phyloP scores from a whole-genome alignment of 2,113 vertebrate species.

The Neoarius graeffei region DNA sequence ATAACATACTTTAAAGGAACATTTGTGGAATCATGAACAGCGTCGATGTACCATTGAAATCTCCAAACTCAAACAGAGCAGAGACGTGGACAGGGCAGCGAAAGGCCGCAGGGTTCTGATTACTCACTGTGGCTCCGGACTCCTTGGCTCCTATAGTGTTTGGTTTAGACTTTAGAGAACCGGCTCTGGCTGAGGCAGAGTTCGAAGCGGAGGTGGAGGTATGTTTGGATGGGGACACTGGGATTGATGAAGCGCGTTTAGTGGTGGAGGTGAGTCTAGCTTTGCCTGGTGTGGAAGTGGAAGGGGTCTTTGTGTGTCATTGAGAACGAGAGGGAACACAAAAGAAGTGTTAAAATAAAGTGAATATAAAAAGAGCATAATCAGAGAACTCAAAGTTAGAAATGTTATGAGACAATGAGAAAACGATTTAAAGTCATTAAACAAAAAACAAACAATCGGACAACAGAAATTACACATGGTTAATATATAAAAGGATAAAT shows the following conservation, averaged over 20 bases:
- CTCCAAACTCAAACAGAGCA: background rate
- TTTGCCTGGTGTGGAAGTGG: slow-evolving; percentile 72
- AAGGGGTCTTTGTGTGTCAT: slow-evolving; percentile 69
- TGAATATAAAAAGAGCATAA: slow-evolving; percentile 41
- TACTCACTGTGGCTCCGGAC: slow-evolving; percentile 74
- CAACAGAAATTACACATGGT: background rate
- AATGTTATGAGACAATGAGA: background rate
- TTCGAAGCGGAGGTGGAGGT: slow-evolving; percentile 60
- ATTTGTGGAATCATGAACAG: background rate
- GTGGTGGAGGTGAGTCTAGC: slow-evolving; percentile 71
- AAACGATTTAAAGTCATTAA: background rate
- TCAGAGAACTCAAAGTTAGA: background rate
- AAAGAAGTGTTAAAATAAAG: slow-evolving; percentile 65
- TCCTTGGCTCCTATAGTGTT: slow-evolving; percentile 62
- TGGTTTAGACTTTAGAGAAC: slow-evolving; percentile 64
- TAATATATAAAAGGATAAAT: background rate
- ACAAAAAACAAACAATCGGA: background rate
- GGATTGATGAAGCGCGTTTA: slow-evolving; percentile 69
- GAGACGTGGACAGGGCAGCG: background rate
- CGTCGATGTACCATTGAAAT: background rate
- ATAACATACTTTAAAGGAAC: background rate
- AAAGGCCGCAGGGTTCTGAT: slow-evolving; percentile 19
- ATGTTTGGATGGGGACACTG: slow-evolving; percentile 74
- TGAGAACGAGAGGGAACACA: slow-evolving; percentile 60
- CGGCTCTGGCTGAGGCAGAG: slow-evolving; percentile 64